Percentiles rank a stretch among this genome's conserved stretches.
phyloP scores from a whole-genome alignment of 1,140 invertebrate species.

The Aphaenogaster ashmeadi region DNA sequence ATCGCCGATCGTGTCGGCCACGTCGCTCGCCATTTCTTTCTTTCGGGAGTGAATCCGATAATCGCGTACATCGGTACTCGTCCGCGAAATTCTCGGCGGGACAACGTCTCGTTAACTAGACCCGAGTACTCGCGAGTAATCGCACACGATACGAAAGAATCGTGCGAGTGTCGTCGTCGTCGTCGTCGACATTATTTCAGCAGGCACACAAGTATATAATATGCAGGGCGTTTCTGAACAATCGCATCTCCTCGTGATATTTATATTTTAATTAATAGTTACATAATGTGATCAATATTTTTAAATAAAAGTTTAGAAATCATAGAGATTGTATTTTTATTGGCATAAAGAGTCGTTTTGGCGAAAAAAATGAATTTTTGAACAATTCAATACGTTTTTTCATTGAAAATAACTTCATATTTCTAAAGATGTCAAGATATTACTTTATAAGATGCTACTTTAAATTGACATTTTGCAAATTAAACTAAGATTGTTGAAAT shows the following conservation, averaged over 20 bases:
- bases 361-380: background rate
- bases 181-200: conserved; percentile 46
- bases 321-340: background rate
- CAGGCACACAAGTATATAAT: conserved; percentile 62
- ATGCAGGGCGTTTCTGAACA: conserved; percentile 43
- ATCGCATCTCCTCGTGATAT: background rate
- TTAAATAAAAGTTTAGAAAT: background rate
- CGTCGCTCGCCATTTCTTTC: conserved; percentile 81
- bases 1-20: conserved; percentile 75
- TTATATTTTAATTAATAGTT: background rate
- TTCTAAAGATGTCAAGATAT: background rate
- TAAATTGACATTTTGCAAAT: background rate
- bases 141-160: conserved; percentile 54
- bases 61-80: conserved; percentile 16
- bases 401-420: background rate
- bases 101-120: background rate
- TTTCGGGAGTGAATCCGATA: conserved; percentile 65
- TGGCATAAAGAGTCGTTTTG: background rate
- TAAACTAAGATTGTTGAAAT: background rate
- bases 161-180: conserved; percentile 68
- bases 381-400: background rate
- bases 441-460: background rate
- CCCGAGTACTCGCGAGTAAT: background rate
- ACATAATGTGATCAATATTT: background rate
- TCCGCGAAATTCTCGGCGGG: conserved; percentile 11